Conservation (phyloP, 2,888 invertebrate genomes). For the Trichopria drosophilae region DNA sequence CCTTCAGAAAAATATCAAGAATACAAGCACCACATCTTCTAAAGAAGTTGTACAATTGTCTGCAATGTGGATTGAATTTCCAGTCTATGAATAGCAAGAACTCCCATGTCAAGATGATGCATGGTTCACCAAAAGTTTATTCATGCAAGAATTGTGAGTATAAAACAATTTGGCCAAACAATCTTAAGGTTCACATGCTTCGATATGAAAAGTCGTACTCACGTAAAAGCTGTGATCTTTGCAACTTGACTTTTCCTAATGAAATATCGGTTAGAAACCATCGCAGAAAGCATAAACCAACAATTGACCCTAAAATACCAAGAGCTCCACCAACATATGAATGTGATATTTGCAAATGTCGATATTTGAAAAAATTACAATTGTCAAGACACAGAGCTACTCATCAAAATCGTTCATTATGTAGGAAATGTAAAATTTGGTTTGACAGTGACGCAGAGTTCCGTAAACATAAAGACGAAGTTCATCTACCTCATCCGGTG, state of each 20-base stretch:
- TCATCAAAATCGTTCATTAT: constrained; percentile 23
- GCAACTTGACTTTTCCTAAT: constrained; percentile 58
- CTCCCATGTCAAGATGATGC: constrained; percentile 45
- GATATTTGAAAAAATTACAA: constrained; percentile 26
- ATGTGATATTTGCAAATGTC: constrained; percentile 33
- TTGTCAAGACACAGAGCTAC: constrained; percentile 22
- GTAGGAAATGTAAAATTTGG: constrained; percentile 57
- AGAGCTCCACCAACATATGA: constrained; percentile 29
- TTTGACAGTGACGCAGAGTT: constrained; percentile 60
- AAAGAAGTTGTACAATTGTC: too few relatives aligned
- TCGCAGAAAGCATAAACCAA: constrained; percentile 19
- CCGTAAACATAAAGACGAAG: constrained; percentile 57
- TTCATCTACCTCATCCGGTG: constrained; percentile 59
- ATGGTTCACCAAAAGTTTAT: constrained; percentile 44
- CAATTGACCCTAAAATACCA: constrained; percentile 35
- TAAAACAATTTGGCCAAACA: too few relatives aligned
- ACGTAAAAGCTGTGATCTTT: constrained; percentile 54
- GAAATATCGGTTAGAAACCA: constrained; percentile 57
- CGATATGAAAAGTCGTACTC: constrained; percentile 40
- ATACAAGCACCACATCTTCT: too few relatives aligned
- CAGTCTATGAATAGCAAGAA: too few relatives aligned
- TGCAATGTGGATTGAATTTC: too few relatives aligned
- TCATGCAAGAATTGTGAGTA: constrained; percentile 49
- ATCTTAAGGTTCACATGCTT: too few relatives aligned
- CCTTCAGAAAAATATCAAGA: too few relatives aligned